Conservation (phyloP, 1,140 invertebrate species). For the Microplitis demolitor region DNA sequence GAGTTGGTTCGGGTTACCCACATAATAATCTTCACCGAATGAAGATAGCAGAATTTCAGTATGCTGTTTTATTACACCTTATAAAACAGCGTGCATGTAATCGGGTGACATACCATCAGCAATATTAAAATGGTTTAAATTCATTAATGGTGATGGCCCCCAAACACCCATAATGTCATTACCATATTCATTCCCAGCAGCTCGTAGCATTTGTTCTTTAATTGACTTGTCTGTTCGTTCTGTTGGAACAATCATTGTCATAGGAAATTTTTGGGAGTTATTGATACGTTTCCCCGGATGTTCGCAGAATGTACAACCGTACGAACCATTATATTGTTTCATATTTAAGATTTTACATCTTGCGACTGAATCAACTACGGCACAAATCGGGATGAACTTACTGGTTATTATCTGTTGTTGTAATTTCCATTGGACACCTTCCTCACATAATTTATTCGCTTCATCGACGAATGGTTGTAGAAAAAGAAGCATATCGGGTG, state of each 20-base stretch:
- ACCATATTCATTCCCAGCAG: background rate
- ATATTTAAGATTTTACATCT: slow-evolving; percentile 11
- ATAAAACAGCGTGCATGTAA: slow-evolving; percentile 29
- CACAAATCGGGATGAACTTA: slow-evolving; percentile 20
- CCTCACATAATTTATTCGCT: slow-evolving; percentile 14
- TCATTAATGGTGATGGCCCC: slow-evolving; percentile 30
- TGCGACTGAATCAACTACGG: slow-evolving; percentile 30
- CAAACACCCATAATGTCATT: slow-evolving; percentile 24
- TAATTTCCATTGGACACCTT: slow-evolving; percentile 25
- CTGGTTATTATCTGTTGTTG: slow-evolving; percentile 22
- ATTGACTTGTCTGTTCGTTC: slow-evolving; percentile 21
- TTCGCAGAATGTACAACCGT: slow-evolving; percentile 21
- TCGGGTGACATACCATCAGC: slow-evolving; percentile 31
- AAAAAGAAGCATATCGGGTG: slow-evolving; percentile 31
- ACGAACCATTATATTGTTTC: slow-evolving; percentile 11
- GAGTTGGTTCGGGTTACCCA: slow-evolving; percentile 21
- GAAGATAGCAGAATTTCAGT: slow-evolving; percentile 12
- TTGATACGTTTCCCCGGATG: background rate
- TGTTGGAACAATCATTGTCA: background rate
- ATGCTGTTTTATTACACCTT: slow-evolving; percentile 22
- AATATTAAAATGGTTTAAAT: slow-evolving; percentile 27
- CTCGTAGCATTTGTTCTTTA: slow-evolving; percentile 21
- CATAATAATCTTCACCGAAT: slow-evolving; percentile 15
- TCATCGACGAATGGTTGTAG: slow-evolving; percentile 23
- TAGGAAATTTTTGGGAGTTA: background rate